Evolutionary conservation across 2,888 invertebrate genomes (phyloP).

Genomic region (Caenorhabditis wallacei): DNA sequence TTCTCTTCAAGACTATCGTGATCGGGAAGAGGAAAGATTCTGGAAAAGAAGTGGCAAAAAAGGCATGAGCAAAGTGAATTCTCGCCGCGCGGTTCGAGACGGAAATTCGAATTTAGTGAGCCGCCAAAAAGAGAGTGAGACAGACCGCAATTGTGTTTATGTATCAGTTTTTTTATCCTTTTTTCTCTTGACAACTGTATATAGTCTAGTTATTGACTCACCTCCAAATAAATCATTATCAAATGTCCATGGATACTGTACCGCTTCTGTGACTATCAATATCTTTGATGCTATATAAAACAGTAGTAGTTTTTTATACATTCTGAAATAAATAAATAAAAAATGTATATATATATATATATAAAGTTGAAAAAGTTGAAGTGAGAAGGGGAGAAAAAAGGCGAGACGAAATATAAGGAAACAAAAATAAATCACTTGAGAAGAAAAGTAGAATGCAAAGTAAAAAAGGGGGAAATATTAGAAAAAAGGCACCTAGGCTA

Average conservation of each 20-base stretch:
- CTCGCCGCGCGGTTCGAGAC: constrained; percentile 49
- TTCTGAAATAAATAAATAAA: constrained; percentile 20
- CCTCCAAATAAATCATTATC: constrained; percentile 82
- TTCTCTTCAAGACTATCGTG: constrained; percentile 32
- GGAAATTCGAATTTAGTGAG: constrained; percentile 64
- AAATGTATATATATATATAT: no score
- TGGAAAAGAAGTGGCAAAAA: constrained; percentile 32
- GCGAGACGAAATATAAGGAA: not conserved
- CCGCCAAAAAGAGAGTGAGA: constrained; percentile 50
- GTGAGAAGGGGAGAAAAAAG: not conserved
- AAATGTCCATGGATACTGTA: constrained; percentile 81
- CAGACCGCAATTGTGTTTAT: constrained; percentile 56
- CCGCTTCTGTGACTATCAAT: constrained; percentile 14
- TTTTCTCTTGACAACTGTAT: not conserved
- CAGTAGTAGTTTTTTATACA: constrained; percentile 43
- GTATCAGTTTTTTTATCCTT: constrained; percentile 49
- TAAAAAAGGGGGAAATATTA: constrained; percentile 8
- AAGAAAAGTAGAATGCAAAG: not conserved
- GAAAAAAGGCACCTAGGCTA: not conserved
- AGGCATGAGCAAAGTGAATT: constrained; percentile 53
- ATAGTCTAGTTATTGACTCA: constrained; percentile 55
- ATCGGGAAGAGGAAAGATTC: constrained; percentile 25
- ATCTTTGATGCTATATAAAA: constrained; percentile 22
- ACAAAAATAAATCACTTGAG: constrained; percentile 4
- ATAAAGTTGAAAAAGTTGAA: not conserved